A percentile compares a stretch with the other conserved stretches of the same genome.
These are phyloP conservation scores for Carettochelys insculpta DNA, from an alignment of 2,113 vertebrate genomes.

Conservation along the genomic window DNA sequence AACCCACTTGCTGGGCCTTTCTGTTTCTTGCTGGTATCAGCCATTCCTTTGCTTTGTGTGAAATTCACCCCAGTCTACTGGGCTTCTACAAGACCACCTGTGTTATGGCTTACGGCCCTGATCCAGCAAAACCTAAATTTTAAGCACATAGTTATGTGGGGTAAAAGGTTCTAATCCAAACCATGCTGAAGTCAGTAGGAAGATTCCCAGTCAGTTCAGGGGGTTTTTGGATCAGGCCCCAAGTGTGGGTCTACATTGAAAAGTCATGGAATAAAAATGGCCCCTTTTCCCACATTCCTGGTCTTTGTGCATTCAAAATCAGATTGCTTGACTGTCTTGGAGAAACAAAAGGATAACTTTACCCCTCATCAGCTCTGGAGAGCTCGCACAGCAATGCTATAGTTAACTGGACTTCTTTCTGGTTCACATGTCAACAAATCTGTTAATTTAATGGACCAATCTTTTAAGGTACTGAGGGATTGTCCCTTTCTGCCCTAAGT, in stretches of 20 bases:
- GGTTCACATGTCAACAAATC: background rate
- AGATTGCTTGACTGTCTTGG: background rate
- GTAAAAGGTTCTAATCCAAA: background rate
- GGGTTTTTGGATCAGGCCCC: background rate
- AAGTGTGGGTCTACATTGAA: background rate
- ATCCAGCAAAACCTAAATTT: background rate
- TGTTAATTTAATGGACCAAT: background rate
- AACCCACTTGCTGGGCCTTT: conserved; percentile 9
- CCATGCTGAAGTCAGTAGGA: rapidly evolving
- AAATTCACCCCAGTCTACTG: background rate
- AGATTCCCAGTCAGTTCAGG: background rate
- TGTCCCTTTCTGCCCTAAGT: background rate
- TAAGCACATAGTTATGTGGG: background rate
- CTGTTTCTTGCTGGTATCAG: background rate
- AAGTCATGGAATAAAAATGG: background rate
- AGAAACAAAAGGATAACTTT: background rate
- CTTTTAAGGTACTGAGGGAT: background rate
- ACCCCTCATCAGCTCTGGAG: background rate
- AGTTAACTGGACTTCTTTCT: background rate
- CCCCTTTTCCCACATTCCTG: background rate
- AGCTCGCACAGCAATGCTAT: background rate
- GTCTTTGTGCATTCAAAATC: background rate
- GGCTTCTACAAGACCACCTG: background rate
- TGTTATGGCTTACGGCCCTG: background rate
- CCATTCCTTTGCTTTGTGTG: conserved; percentile 49